phyloP scores from a whole-genome alignment of 2,113 vertebrate species.

The Dromas ardeola region DNA sequence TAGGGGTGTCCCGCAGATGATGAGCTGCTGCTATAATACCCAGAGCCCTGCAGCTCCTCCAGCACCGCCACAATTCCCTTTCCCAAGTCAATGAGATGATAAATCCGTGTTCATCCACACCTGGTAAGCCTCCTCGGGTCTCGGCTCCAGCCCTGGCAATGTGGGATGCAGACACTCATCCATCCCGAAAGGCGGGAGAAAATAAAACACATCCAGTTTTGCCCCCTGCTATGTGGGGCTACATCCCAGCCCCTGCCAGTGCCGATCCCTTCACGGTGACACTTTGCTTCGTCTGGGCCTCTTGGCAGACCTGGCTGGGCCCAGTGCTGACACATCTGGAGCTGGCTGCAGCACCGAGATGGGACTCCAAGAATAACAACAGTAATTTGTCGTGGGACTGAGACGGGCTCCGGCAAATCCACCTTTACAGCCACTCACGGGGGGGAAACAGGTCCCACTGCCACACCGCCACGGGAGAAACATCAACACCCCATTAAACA shows the following conservation, averaged over 20 bases:
- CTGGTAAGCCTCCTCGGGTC: neutral
- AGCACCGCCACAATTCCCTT: neutral
- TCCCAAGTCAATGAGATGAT: neutral
- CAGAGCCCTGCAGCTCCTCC: neutral
- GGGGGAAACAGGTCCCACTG: fast-evolving
- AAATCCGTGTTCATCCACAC: neutral
- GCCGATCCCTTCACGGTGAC: neutral
- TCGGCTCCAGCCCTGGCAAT: neutral
- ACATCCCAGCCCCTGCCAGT: too few relatives aligned
- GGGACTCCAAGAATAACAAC: neutral
- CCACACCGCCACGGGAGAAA: neutral
- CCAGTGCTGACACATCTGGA: neutral
- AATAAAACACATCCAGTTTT: neutral
- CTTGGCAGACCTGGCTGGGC: neutral
- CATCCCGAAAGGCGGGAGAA: neutral
- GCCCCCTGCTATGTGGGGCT: too few relatives aligned
- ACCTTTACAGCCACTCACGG: neutral
- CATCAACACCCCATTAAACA: neutral
- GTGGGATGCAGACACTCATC: neutral
- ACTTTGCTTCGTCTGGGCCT: neutral
- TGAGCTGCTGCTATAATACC: neutral
- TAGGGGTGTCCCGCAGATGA: neutral
- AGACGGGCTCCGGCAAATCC: neutral
- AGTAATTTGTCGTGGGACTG: fast-evolving
- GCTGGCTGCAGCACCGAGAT: neutral